phyloP scores from a whole-genome alignment of 2,797 vertebrate genomes.

The Sebastes cheni region DNA sequence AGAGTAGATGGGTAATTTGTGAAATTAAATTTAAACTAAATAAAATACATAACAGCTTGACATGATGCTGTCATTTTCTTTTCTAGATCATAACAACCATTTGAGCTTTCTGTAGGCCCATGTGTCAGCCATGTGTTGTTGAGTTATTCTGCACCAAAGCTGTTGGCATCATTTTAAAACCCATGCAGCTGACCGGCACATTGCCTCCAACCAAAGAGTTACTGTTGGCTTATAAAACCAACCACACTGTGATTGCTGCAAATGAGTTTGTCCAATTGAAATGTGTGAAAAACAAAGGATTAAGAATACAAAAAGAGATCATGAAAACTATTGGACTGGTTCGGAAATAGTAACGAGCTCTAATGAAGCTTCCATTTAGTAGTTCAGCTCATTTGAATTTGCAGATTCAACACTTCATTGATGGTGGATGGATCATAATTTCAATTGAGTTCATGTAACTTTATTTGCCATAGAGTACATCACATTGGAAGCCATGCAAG shows the following conservation, averaged over 20 bases:
- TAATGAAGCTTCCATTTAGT: not conserved
- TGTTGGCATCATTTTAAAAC: not conserved
- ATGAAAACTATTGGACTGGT: not conserved
- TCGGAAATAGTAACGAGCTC: not conserved
- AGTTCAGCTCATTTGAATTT: not conserved
- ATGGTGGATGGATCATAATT: not conserved
- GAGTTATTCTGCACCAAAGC: not conserved
- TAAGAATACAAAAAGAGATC: too few relatives aligned
- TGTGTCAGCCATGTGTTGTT: slow-evolving; percentile 6
- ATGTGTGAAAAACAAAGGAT: not conserved
- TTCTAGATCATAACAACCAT: not conserved
- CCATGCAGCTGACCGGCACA: not conserved
- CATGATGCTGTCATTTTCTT: not conserved
- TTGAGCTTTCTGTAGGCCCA: not conserved
- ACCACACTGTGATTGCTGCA: not conserved
- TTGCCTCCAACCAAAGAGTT: not conserved
- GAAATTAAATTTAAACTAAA: not conserved
- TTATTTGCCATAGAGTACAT: not conserved
- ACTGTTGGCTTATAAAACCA: not conserved
- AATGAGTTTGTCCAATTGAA: not conserved
- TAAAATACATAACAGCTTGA: not conserved
- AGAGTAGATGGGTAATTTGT: not conserved
- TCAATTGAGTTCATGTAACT: not conserved
- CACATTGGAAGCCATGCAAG: not conserved
- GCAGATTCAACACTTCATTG: not conserved